Base-by-base conservation (phyloP, 2,797 vertebrate species). In the Apogon hyalosoma region DNA sequence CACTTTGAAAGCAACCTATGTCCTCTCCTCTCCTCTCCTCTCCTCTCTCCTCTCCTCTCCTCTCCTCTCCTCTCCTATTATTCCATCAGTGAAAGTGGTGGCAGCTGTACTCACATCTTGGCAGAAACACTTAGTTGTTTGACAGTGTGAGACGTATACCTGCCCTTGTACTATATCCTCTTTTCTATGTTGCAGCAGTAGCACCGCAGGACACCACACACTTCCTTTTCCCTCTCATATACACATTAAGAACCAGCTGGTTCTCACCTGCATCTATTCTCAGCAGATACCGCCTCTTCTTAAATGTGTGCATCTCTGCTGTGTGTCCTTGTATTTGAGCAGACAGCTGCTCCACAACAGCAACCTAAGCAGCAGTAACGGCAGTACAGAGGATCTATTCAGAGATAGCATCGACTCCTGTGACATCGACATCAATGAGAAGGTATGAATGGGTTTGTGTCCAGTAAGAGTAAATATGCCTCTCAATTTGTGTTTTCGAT, bases 341-440 rank as follows among this genome's bases (percentile, higher is more conserved):
- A 99, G 97, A 77, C 97, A 98, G 71, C 95, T 99, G 67, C 95
- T 99, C 80, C 96, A 99, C 84, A 95, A 95, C 91, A 99, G 98
- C 92, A 98, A 98, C 91, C 90, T 98, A 87, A 99, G 97, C 93
- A 99, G 98, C 92, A 97, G 96, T 41, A 97, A 97, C 0, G 97
- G 97, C 89, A 99, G 98, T 89, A 98, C 96, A 0, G 98, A 99
- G 85, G 98, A 99, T 87, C 92, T 99, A 73, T 99, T 98, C 92
- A 80, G 96, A 79, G 97, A 98, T 87, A 98, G 96, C 91, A 96
- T 98, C 11, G 98, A 99, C 91, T 98, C 97, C 40, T 96, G 96
- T 72, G 97, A 99, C 63, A 93, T 95, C 0, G 97, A 98, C 90
- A 96, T 99, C 85, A 96, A 95, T 0, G 97, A 99, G 86, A 99